Evolutionary conservation across 1,140 invertebrate species (phyloP), one percentile per base, ranked within the genome.

Genomic region (Drosophila tsacasi): DNA sequence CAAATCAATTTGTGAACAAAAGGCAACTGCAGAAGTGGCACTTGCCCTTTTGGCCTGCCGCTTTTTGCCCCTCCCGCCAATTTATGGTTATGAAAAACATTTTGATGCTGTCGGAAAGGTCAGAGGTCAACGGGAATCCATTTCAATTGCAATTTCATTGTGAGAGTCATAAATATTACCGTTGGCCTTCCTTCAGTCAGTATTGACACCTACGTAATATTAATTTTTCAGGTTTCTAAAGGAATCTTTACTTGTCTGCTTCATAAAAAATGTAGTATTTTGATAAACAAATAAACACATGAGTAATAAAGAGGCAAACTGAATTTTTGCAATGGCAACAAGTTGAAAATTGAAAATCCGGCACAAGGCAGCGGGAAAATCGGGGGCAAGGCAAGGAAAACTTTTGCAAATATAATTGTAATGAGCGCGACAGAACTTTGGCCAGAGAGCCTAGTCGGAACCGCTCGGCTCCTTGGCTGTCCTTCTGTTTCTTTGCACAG

Each of bases 341-440:
- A 59, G 37, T 40, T 52, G 15, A 21, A 49, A 59, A 71, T 71
- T 42, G 66, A 58, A 72, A 58, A 49, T 39, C 39, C 15, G 15
- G 17, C 12, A 50, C 25, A 21, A 27, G 54, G 12, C 27, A 21
- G 35, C 4, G 6, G 40, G 23, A 54, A 54, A 74, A 21, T 32
- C 23, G 17, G 23, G 39, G 5, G 42, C 30, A 55, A 46, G 19
- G 10, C 10, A 17, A 39, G 49, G 39, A 67, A 76, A 69, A 69
- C 30, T 62, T 62, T 58, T 67, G 55, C 47, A 42, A 76, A 76
- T 54, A 76, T 67, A 76, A 76, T 76, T 76, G 72, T 72, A 72
- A 73, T 71, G 69, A 73, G 66, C 63, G 39, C 25, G 37, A 52
- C 49, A 30, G 49, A 76, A 76, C 50, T 73, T 71, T 50, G 50